A percentile compares a stretch with the other conserved stretches of the same genome.
Conservation (phyloP, 2,113 vertebrate species). For the Hippocampus barbouri region DNA sequence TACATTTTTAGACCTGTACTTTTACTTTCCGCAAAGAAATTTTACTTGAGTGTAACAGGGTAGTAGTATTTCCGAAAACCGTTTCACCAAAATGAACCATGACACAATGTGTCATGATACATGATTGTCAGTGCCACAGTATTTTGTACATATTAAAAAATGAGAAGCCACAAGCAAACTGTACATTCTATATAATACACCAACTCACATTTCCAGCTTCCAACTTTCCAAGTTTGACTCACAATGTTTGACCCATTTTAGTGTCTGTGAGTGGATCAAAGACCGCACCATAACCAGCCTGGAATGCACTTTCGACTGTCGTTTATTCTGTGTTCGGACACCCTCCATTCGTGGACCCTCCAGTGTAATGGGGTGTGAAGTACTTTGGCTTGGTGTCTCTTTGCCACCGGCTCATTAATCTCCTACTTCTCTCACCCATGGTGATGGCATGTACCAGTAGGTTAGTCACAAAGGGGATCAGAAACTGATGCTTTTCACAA, state of each 20-base stretch:
- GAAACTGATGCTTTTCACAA: conserved; percentile 18
- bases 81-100: not conserved
- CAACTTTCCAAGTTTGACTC: not conserved
- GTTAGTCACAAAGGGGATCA: conserved; percentile 25
- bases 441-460: conserved; percentile 1
- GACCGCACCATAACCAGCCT: conserved; percentile 20
- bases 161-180: not conserved
- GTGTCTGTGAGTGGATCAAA: conserved; percentile 37
- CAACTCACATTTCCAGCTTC: not conserved
- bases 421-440: conserved; percentile 25
- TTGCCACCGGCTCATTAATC: conserved; percentile 44
- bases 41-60: no score
- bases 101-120: no score
- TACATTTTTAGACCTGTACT: no score
- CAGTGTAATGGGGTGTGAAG: conserved; percentile 60
- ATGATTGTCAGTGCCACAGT: not conserved
- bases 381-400: conserved; percentile 48
- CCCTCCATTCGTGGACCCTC: conserved; percentile 29
- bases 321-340: conserved; percentile 28
- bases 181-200: not conserved
- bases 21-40: no score
- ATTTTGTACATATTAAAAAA: not conserved
- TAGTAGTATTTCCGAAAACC: not conserved
- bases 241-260: conserved; percentile 9
- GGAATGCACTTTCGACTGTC: conserved; percentile 41